These are phyloP conservation scores for Alligator mississippiensis DNA, from an alignment of 2,113 vertebrate species.

Conservation along the genomic window DNA sequence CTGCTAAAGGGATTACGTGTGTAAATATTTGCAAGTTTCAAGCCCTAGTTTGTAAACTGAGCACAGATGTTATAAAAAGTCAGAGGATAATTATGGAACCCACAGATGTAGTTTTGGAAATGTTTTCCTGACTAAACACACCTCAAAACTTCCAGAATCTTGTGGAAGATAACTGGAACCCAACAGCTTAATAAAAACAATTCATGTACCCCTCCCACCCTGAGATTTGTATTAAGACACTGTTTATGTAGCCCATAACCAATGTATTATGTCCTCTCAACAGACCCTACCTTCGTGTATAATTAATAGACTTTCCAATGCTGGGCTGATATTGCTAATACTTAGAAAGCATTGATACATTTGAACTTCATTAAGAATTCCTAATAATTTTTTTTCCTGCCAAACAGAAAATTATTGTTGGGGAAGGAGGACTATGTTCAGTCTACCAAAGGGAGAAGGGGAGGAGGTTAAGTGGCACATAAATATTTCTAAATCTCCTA, in stretches of 20 bases:
- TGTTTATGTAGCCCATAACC: neutral
- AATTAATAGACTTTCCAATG: neutral
- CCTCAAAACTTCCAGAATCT: neutral
- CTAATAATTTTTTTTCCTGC: neutral
- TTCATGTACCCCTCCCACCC: neutral
- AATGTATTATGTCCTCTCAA: neutral
- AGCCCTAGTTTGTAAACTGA: neutral
- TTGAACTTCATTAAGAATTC: neutral
- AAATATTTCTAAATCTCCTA: no score
- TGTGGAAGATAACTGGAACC: neutral
- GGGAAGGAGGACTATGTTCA: no score
- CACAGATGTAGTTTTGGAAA: neutral
- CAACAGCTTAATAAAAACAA: neutral
- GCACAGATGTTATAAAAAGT: neutral
- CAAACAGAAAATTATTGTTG: neutral
- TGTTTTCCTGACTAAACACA: neutral
- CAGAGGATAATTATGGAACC: neutral
- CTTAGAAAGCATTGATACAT: neutral
- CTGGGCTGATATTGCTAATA: neutral
- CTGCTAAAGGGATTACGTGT: neutral
- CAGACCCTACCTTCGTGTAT: neutral
- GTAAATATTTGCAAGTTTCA: neutral
- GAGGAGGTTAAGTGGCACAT: neutral
- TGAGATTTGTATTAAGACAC: neutral
- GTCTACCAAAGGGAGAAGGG: neutral